These are phyloP conservation scores for Sebastes trivittatus DNA, from an alignment of 2,797 vertebrate species.

Conservation along the genomic window DNA sequence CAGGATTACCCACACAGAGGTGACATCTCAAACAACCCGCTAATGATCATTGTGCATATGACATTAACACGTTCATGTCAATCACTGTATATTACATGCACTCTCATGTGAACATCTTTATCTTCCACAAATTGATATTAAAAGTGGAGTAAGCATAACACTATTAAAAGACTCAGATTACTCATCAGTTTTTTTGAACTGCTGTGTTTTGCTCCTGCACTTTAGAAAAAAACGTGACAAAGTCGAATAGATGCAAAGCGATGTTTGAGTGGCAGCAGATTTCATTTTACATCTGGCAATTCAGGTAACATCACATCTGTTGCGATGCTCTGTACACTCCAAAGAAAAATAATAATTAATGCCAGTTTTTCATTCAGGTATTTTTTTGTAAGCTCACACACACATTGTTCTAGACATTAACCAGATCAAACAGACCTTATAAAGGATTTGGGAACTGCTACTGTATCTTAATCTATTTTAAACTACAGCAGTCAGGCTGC, in stretches of 20 bases:
- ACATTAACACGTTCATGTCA: constrained; percentile 16
- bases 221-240: not conserved
- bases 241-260: not conserved
- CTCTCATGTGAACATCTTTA: not conserved
- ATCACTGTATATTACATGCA: not conserved
- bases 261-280: not conserved
- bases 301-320: not conserved
- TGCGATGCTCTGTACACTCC: not conserved
- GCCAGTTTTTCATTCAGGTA: not conserved
- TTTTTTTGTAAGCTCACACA: not conserved
- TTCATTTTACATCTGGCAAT: not conserved
- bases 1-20: constrained; percentile 50
- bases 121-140: not conserved
- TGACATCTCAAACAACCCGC: constrained; percentile 61
- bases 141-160: not conserved
- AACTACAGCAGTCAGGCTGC: not conserved
- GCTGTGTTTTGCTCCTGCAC: not conserved
- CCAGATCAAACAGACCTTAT: not conserved
- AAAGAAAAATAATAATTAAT: not conserved
- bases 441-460: not conserved
- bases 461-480: not conserved
- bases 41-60: constrained; percentile 22
- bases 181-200: not conserved
- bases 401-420: not conserved
- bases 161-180: not conserved